Evolutionary conservation across 2,797 vertebrate genomes (phyloP), one percentile per base, ranked within the genome.

Genomic region (Peromyscus melanophrys): DNA sequence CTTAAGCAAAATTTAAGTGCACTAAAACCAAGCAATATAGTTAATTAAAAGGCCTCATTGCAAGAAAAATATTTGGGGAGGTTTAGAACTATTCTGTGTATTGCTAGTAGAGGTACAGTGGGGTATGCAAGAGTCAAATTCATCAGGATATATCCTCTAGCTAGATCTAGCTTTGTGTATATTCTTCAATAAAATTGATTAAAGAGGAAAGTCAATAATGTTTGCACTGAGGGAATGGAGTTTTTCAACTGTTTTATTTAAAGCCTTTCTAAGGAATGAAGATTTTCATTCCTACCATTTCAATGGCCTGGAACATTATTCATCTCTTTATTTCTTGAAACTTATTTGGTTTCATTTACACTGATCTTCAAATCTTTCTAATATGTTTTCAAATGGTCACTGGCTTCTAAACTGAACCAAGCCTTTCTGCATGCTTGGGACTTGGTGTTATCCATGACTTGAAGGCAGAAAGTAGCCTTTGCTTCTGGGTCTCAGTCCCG

Each of bases 151-250:
- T 73, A 83, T 29, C 69, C 77, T 92, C 40, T 55, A 82, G 46
- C 12, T 43, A 69, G 57, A 92, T 85, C 23, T 43, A 52, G 19
- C 3, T 71, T 65, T 94, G 8, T 75, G 69, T 92, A 25, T 75
- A 59, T 57, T 23, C 31, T n/a, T 89, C 37, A 95, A 85, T 85
- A 85, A 84, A 92, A 73, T 46, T 84, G 61, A 89, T 71, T 46
- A 82, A 96, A 77, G 31, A 75, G 5, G 13, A 67, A 69, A 87
- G 46, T 31, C 69, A 78, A 71, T 93, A 87, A 37, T 34, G 61
- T 29, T 43, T 90, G n/a, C 43, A 78, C 77, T 65, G 67, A 83
- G 43, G 69, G 52, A 83, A 87, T 77, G 34, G 52, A 87, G 43
- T 23, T 40, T 85, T 78, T 43, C 55, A 46, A 19, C 55, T 90